phyloP scores from a whole-genome alignment of 2,888 invertebrate species.

The Dynastes tityus region DNA sequence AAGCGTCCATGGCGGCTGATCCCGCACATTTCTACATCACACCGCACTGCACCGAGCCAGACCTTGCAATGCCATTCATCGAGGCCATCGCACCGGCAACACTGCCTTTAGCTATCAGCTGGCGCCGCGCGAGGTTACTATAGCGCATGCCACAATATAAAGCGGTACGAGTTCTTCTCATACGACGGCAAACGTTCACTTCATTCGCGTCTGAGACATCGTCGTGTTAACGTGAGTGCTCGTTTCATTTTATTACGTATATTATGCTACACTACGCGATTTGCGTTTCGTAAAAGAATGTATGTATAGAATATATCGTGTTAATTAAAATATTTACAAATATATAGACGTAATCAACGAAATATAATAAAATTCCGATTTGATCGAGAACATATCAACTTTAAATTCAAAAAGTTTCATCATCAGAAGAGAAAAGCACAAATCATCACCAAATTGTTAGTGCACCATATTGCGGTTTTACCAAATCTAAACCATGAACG shows the following conservation, averaged over 20 bases:
- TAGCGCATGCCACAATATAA: conserved; percentile 55
- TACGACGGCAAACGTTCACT: conserved; percentile 47
- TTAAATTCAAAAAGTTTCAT: no score
- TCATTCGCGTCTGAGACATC: conserved; percentile 54
- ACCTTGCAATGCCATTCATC: conserved; percentile 78
- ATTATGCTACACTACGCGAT: background rate
- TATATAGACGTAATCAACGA: no score
- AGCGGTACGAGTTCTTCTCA: conserved; percentile 52
- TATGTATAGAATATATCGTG: no score
- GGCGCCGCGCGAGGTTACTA: conserved; percentile 51
- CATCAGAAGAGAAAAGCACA: no score
- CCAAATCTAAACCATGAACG: no score
- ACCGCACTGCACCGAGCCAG: conserved; percentile 70
- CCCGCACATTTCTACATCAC: conserved; percentile 52
- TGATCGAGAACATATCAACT: no score
- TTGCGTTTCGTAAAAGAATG: no score
- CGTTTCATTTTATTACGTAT: background rate
- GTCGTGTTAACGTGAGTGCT: conserved; percentile 29
- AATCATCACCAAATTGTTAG: no score
- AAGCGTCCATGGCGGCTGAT: conserved; percentile 68
- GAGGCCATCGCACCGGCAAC: conserved; percentile 76
- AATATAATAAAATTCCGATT: no score
- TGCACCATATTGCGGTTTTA: no score
- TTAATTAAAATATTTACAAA: no score
- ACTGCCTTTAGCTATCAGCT: conserved; percentile 62